Conservation (phyloP, 1,140 invertebrate species). For the Nasonia vitripennis region DNA sequence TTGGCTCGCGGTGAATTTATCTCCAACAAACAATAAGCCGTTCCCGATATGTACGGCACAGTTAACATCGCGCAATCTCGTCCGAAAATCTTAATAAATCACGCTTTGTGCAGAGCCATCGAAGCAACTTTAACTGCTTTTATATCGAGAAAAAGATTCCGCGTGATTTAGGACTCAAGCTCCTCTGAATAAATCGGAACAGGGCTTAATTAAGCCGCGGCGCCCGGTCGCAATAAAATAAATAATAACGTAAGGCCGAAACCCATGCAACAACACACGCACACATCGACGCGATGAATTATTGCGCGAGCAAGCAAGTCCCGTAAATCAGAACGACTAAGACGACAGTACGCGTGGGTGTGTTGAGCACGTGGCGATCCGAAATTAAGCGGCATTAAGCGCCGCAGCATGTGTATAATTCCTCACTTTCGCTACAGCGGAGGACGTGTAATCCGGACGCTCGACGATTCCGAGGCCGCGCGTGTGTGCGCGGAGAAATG, state of each 20-base stretch:
- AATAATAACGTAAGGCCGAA: neutral
- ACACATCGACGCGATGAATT: neutral
- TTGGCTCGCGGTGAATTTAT: neutral
- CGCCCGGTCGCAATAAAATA: neutral
- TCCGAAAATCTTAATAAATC: constrained; percentile 20
- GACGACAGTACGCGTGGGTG: neutral
- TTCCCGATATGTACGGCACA: neutral
- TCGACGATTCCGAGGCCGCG: neutral
- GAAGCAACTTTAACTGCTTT: neutral
- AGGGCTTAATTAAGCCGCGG: neutral
- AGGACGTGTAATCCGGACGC: neutral
- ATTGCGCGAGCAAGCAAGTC: neutral
- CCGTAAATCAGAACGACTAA: constrained; percentile 32
- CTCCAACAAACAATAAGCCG: neutral
- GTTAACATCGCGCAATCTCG: neutral
- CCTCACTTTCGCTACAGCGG: neutral
- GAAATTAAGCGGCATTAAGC: constrained; percentile 23
- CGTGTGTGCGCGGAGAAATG: neutral
- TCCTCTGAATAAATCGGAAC: neutral
- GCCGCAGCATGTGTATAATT: constrained; percentile 6
- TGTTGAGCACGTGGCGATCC: constrained; percentile 5
- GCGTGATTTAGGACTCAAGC: neutral
- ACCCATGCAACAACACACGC: neutral
- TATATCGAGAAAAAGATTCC: neutral
- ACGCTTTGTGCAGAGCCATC: neutral